Evolutionary conservation across 2,113 vertebrate species (phyloP).

Genomic region (Apteryx owenii): DNA sequence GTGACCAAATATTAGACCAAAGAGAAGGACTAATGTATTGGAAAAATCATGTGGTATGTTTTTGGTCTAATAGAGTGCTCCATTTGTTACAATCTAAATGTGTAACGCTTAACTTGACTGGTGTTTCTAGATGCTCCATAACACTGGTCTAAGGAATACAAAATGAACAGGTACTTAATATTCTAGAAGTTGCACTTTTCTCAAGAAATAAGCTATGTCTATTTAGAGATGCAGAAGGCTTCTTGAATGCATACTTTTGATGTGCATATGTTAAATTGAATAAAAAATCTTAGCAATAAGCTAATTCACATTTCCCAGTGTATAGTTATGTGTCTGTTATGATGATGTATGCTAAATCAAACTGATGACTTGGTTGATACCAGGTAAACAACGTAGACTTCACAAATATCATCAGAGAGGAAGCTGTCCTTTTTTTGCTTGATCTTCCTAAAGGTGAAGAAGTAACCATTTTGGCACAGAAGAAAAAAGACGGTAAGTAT

Average conservation of each 20-base stretch:
- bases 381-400: constrained; percentile 99
- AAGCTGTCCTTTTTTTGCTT: constrained; percentile 95
- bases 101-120: background rate
- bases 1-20: background rate
- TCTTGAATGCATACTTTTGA: background rate
- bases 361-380: constrained; percentile 1
- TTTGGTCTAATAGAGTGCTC: background rate
- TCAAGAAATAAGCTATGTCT: background rate
- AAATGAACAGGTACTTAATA: background rate
- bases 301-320: background rate
- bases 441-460: constrained; percentile 97
- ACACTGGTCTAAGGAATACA: background rate
- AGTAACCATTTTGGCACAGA: constrained; percentile 96
- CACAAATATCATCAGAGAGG: constrained; percentile 97
- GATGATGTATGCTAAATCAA: background rate
- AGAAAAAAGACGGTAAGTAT: constrained; percentile 95
- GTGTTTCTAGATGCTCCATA: background rate
- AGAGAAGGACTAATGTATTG: background rate
- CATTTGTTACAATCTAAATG: background rate
- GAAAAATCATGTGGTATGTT: background rate
- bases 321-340: background rate
- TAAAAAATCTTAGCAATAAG: background rate
- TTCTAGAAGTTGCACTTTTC: background rate
- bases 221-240: background rate
- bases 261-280: background rate